phyloP scores from a whole-genome alignment of 30 jellyfish, hydroid and myxozoan species.

The Aurelia coerulea region DNA sequence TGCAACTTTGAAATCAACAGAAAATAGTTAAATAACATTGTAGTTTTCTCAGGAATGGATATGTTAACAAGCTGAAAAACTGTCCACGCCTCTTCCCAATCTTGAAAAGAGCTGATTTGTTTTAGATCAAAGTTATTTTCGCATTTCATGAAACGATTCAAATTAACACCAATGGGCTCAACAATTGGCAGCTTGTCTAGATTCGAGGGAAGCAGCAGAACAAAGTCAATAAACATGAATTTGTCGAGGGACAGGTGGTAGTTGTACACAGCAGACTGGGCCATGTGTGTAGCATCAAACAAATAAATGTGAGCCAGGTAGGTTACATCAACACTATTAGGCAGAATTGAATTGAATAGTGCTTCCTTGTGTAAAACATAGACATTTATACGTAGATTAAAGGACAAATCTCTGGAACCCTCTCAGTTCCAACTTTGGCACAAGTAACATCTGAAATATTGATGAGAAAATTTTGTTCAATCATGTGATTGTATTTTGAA shows the following conservation, averaged over 20 bases:
- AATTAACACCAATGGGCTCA: constrained; percentile 11
- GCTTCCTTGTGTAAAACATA: too few species aligned
- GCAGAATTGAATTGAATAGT: too few species aligned
- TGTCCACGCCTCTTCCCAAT: constrained; percentile 45
- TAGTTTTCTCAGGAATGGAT: neutral
- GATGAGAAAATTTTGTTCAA: too few species aligned
- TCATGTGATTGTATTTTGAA: too few species aligned
- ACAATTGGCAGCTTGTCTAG: constrained; percentile 11
- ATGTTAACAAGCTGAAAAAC: neutral
- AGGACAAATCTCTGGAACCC: too few species aligned
- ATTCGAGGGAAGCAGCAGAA: constrained; percentile 9
- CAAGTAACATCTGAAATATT: too few species aligned
- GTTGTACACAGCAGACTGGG: too few species aligned
- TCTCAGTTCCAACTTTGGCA: too few species aligned
- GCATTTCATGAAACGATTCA: neutral
- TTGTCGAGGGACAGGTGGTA: constrained; percentile 15
- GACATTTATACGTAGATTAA: too few species aligned
- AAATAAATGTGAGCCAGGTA: too few species aligned
- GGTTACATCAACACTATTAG: too few species aligned
- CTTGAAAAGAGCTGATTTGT: constrained; percentile 16
- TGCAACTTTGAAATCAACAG: neutral
- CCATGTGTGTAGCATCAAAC: too few species aligned
- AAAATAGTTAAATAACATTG: neutral
- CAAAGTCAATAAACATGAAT: neutral
- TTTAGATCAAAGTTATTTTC: neutral